These are phyloP conservation scores for Adelges cooleyi DNA, from an alignment of 1,140 invertebrate species.

Conservation along the genomic window DNA sequence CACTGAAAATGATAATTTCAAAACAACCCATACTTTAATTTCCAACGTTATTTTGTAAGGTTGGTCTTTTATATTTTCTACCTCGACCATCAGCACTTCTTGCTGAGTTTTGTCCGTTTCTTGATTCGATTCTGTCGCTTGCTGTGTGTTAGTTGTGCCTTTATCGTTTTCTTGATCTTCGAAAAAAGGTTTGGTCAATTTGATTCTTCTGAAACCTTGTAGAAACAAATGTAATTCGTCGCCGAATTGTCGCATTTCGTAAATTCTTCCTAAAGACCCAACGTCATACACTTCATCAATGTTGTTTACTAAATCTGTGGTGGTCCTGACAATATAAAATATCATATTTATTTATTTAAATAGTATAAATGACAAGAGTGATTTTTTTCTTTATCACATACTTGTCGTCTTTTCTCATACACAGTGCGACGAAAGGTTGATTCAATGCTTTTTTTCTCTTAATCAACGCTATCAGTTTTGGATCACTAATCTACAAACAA, in stretches of 20 bases:
- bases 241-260: constrained; percentile 94
- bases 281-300: too few species aligned
- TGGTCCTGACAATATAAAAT: background rate
- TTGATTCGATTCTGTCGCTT: background rate
- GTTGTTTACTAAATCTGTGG: background rate
- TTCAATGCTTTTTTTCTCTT: constrained; percentile 90
- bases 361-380: background rate
- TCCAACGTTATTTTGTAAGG: constrained; percentile 86
- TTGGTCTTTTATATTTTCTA: constrained; percentile 85
- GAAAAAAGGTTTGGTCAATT: constrained; percentile 64
- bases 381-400: constrained; percentile 51
- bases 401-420: constrained; percentile 87
- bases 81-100: constrained; percentile 81
- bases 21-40: constrained; percentile 79
- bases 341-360: too few species aligned
- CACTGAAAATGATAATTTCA: too few species aligned
- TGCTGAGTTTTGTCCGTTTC: constrained; percentile 33
- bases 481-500: constrained; percentile 67
- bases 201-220: constrained; percentile 82
- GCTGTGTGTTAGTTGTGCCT: background rate
- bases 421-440: constrained; percentile 95
- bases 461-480: too few species aligned
- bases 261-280: constrained; percentile 96
- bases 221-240: constrained; percentile 83
- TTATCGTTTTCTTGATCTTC: constrained; percentile 46